These are phyloP conservation scores for Dorcus hopei DNA, from an alignment of 2,888 invertebrate genomes.

Conservation along the genomic window DNA sequence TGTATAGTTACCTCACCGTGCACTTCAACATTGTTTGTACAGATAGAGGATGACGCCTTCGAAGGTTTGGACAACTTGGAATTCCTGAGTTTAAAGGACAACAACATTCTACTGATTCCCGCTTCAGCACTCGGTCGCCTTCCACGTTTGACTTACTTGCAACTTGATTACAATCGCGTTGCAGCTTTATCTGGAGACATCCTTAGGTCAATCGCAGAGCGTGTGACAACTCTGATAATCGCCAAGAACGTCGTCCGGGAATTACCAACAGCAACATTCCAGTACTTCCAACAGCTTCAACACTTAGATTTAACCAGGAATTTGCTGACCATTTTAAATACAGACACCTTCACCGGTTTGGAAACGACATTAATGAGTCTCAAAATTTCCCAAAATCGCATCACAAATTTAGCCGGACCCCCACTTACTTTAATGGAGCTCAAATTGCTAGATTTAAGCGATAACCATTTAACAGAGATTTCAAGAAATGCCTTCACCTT, in stretches of 20 bases:
- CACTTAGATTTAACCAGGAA: conserved; percentile 79
- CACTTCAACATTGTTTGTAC: conserved; percentile 25
- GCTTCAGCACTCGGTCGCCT: conserved; percentile 79
- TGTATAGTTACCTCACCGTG: not conserved
- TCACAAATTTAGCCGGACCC: conserved; percentile 64
- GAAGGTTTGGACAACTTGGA: conserved; percentile 76
- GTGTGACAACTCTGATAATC: conserved; percentile 66
- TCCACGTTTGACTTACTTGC: conserved; percentile 68
- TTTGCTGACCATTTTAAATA: conserved; percentile 66
- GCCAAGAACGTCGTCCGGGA: conserved; percentile 85
- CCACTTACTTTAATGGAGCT: conserved; percentile 64
- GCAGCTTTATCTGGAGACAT: conserved; percentile 80
- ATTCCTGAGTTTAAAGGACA: conserved; percentile 77
- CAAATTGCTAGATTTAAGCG: conserved; percentile 71
- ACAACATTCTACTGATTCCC: conserved; percentile 82
- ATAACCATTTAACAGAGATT: conserved; percentile 73
- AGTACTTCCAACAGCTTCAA: conserved; percentile 69
- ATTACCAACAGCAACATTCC: conserved; percentile 76
- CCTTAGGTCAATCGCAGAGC: conserved; percentile 67
- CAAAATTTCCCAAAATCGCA: conserved; percentile 70
- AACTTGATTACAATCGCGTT: conserved; percentile 82
- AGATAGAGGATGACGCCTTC: conserved; percentile 87
- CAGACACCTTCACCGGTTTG: conserved; percentile 73
- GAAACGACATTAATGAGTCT: conserved; percentile 70
- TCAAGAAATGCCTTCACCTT: conserved; percentile 65